Percentiles rank a stretch among this genome's conserved stretches.
Evolutionary conservation across 1,140 invertebrate species (phyloP).

Genomic region (Cotesia typhae): DNA sequence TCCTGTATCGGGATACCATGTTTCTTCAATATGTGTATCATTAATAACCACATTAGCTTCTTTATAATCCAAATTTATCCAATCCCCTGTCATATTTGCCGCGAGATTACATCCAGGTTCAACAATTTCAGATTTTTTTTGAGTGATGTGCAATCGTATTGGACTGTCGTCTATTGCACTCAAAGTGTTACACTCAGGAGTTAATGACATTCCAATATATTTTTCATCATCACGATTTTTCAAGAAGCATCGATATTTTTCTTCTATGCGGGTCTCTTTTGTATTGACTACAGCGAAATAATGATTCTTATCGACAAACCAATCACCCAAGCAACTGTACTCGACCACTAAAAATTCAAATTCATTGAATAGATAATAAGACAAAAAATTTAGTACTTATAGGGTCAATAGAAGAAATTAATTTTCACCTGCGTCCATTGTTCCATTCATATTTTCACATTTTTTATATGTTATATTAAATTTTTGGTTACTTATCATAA

Average conservation of each 20-base stretch:
- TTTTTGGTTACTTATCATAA: conserved; percentile 95
- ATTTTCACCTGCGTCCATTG: conserved; percentile 81
- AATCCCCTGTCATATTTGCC: conserved; percentile 91
- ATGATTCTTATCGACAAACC: conserved; percentile 95
- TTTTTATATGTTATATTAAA: conserved; percentile 94
- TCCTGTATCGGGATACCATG: conserved; percentile 90
- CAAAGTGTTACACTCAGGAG: conserved; percentile 89
- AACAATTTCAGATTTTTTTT: conserved; percentile 87
- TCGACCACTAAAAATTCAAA: conserved; percentile 76
- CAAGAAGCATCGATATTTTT: conserved; percentile 92
- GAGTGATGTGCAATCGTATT: conserved; percentile 86
- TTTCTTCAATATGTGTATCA: conserved; percentile 95
- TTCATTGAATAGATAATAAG: conserved; percentile 7
- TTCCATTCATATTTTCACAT: conserved; percentile 85
- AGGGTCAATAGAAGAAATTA: too few relatives aligned
- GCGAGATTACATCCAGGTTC: conserved; percentile 90
- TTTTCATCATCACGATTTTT: conserved; percentile 94
- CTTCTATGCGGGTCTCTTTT: conserved; percentile 91
- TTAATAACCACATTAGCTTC: conserved; percentile 95
- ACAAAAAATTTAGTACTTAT: too few relatives aligned
- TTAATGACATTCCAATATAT: conserved; percentile 89
- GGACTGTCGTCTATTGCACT: conserved; percentile 95
- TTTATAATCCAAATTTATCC: conserved; percentile 97
- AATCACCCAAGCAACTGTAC: conserved; percentile 92
- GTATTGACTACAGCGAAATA: conserved; percentile 95